A percentile compares a stretch with the other conserved stretches of the same genome.
Conservation (phyloP, 2,113 vertebrate species). For the Calonectris borealis region DNA sequence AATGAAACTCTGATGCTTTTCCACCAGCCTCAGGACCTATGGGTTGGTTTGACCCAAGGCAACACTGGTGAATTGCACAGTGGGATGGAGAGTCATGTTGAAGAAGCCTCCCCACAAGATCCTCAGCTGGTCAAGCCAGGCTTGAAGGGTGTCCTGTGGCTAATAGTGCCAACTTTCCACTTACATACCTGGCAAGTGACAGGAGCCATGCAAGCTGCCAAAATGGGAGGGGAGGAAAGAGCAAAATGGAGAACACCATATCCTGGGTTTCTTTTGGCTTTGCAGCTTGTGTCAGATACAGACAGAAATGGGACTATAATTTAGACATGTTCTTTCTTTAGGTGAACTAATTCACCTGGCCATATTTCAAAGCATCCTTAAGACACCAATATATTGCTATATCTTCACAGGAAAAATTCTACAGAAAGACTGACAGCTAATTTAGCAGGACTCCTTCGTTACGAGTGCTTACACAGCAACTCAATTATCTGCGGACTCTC, state of each 20-base stretch:
- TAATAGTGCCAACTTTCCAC: background rate
- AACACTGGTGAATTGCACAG: background rate
- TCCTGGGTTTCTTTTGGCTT: background rate
- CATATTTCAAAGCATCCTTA: background rate
- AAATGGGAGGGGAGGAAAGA: background rate
- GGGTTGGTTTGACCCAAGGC: background rate
- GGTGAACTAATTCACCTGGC: background rate
- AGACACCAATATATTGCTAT: background rate
- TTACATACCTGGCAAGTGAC: background rate
- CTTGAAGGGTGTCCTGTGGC: background rate
- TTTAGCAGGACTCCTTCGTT: background rate
- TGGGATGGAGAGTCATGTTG: rapidly evolving
- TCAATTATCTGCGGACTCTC: background rate
- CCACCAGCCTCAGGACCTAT: background rate
- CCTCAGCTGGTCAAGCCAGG: background rate
- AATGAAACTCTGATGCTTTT: background rate
- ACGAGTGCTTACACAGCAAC: background rate
- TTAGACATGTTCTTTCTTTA: background rate
- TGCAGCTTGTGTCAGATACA: background rate
- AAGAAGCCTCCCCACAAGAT: background rate
- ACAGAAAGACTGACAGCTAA: background rate
- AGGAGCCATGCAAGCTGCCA: background rate
- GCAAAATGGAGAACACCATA: background rate
- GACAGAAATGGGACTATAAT: background rate
- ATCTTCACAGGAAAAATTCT: background rate